Conservation (phyloP, 2,797 vertebrate genomes). For the Hyperoplus lanceolatus region DNA sequence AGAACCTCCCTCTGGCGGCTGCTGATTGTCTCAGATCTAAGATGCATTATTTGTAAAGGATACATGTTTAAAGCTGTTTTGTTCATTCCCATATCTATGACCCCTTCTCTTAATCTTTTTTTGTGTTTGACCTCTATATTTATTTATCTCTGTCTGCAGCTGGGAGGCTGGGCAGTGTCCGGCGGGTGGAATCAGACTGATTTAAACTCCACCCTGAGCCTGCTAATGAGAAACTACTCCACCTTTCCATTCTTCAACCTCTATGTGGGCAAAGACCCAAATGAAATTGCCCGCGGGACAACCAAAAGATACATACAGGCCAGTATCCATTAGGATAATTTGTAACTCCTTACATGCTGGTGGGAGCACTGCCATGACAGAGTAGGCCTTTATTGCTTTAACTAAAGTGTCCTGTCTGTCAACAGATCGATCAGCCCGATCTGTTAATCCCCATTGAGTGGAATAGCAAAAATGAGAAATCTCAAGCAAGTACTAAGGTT, state of each 20-base stretch:
- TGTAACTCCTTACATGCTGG: neutral
- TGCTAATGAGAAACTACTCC: conserved; percentile 90
- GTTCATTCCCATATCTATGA: neutral
- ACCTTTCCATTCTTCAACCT: conserved; percentile 95
- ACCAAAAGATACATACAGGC: conserved; percentile 78
- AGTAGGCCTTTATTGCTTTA: conserved; percentile 26
- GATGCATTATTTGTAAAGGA: neutral
- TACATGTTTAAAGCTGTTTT: neutral
- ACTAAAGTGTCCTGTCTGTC: conserved; percentile 38
- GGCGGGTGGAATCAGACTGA: conserved; percentile 83
- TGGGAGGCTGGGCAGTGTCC: conserved; percentile 91
- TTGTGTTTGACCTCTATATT: neutral
- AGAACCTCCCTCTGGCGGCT: neutral
- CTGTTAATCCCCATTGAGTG: conserved; percentile 89
- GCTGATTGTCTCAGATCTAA: neutral
- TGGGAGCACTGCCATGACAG: conserved; percentile 3
- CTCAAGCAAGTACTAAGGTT: conserved; percentile 87
- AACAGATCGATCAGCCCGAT: conserved; percentile 94
- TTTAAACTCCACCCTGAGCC: conserved; percentile 90
- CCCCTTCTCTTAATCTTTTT: neutral
- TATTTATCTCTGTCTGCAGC: conserved; percentile 70
- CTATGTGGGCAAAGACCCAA: conserved; percentile 84
- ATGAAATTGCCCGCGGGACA: conserved; percentile 66
- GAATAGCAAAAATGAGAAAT: conserved; percentile 80
- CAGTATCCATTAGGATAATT: conserved; percentile 13